phyloP scores from a whole-genome alignment of 92 coral and sea anemone genomes.

The Chrysogorgia sp. region DNA sequence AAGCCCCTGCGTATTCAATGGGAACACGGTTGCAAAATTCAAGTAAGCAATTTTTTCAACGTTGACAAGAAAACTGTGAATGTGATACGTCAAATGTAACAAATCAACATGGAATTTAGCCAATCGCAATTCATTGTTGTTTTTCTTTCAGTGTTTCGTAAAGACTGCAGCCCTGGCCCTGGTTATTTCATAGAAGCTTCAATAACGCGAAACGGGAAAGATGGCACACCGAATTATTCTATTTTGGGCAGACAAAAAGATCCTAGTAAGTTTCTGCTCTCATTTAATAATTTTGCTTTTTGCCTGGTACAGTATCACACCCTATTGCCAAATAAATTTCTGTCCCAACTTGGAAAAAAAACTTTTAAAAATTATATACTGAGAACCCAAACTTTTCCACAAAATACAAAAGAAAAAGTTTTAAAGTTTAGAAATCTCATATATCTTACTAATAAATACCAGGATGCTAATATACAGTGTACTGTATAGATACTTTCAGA shows the following conservation, averaged over 20 bases:
- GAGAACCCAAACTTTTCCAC: background rate
- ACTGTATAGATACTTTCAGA: constrained; percentile 75
- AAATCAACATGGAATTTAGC: background rate
- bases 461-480: background rate
- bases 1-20: constrained; percentile 85
- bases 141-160: constrained; percentile 76
- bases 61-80: background rate
- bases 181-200: constrained; percentile 73
- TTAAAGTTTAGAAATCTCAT: no score
- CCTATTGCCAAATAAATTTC: no score
- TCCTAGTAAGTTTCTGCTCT: constrained; percentile 67
- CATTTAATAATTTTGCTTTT: background rate
- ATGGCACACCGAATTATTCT: constrained; percentile 89
- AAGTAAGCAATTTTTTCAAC: constrained; percentile 59
- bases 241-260: constrained; percentile 86
- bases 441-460: no score
- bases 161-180: constrained; percentile 99
- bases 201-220: constrained; percentile 75
- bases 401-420: no score
- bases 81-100: background rate
- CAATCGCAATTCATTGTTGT: background rate
- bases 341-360: no score
- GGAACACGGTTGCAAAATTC: constrained; percentile 82
- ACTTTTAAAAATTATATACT: no score
- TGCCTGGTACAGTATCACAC: no score